Percentiles rank a stretch among this genome's conserved stretches.
These are phyloP conservation scores for Oophaga pumilio DNA, from an alignment of 2,113 vertebrate genomes.

Conservation along the genomic window DNA sequence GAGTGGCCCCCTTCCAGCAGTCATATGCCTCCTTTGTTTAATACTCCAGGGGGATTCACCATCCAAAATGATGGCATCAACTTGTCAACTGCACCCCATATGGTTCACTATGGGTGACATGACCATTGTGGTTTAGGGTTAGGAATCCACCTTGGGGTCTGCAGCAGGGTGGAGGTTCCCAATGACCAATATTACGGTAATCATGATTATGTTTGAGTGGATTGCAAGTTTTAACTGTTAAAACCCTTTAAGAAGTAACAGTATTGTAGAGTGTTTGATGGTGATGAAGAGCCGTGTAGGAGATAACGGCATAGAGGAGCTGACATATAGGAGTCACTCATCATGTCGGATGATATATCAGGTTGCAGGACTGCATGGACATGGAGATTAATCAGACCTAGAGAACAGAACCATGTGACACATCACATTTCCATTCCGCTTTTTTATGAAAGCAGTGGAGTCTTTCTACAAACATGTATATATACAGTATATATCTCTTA, in stretches of 20 bases:
- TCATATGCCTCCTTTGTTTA: too few species aligned
- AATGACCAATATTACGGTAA: too few species aligned
- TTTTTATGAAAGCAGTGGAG: neutral
- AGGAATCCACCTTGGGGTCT: too few species aligned
- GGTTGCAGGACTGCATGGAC: neutral
- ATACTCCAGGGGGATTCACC: too few species aligned
- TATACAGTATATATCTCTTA: neutral
- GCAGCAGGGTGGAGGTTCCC: too few species aligned
- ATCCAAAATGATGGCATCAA: too few species aligned
- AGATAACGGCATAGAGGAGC: neutral
- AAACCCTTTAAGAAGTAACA: neutral
- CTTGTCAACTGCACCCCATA: too few species aligned
- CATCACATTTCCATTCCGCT: neutral
- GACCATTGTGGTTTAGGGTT: too few species aligned
- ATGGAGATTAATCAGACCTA: conserved; percentile 25
- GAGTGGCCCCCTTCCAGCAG: too few species aligned
- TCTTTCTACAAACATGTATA: neutral
- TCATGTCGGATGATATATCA: conserved; percentile 16
- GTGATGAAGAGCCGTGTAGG: neutral
- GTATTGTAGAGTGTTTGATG: neutral
- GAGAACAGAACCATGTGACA: neutral
- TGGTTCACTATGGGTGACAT: too few species aligned
- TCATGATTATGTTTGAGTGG: too few species aligned
- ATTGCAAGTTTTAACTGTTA: neutral
- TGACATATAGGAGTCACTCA: neutral